Percentiles rank a stretch among this genome's conserved stretches.
Conservation (phyloP, 2,797 vertebrate genomes). For the Eutrigla gurnardus region DNA sequence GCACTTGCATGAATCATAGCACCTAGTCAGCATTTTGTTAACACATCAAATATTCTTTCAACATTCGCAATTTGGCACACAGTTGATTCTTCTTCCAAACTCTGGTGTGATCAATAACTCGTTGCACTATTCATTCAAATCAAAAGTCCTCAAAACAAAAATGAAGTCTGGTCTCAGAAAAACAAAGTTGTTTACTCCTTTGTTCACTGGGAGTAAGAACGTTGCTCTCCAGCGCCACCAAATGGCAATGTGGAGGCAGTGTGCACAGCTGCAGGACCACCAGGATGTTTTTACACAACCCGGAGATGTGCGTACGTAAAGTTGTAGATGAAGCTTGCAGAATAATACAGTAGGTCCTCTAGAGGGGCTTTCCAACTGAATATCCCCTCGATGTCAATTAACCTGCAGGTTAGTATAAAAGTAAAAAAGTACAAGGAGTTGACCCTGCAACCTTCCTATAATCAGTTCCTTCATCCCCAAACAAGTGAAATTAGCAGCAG, state of each 20-base stretch:
- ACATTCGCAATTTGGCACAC: not conserved
- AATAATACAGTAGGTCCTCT: not conserved
- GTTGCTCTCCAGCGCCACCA: constrained; percentile 50
- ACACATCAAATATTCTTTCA: constrained; percentile 13
- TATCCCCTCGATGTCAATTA: not conserved
- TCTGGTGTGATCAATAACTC: not conserved
- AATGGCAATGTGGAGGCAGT: constrained; percentile 12
- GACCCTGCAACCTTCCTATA: not conserved
- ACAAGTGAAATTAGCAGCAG: not conserved
- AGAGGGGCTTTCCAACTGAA: not conserved
- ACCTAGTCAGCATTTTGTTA: not conserved
- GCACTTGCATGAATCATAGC: constrained; percentile 5
- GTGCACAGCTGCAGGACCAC: constrained; percentile 16
- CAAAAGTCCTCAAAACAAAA: constrained; percentile 32
- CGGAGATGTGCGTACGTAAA: not conserved
- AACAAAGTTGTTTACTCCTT: constrained; percentile 83
- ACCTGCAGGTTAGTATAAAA: not conserved
- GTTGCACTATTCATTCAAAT: constrained; percentile 11
- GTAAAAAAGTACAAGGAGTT: not conserved
- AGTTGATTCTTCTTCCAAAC: not conserved
- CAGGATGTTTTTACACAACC: constrained; percentile 10
- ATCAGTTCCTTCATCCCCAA: not conserved
- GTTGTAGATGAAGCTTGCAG: not conserved
- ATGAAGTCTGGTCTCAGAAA: constrained; percentile 58
- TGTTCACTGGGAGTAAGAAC: constrained; percentile 41